Evolutionary conservation across 2,888 invertebrate species (phyloP), one percentile per base, ranked within the genome.

Genomic region (Athrips mouffetella): DNA sequence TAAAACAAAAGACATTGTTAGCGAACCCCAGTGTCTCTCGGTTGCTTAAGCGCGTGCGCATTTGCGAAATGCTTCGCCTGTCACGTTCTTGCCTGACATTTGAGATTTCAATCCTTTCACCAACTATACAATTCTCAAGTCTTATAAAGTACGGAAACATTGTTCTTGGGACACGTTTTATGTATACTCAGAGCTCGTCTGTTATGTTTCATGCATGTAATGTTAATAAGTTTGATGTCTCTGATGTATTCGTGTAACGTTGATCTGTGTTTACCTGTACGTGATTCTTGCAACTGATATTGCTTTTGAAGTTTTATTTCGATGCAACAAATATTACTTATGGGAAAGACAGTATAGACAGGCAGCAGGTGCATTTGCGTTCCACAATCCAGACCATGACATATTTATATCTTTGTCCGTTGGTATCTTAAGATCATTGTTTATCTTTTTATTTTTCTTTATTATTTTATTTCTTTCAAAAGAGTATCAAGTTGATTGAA

Each of bases 71-170:
- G 64, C 58, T 63, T 62, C 53, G 61, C 58, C 58, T 65, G 73
- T 79, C 80, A 80, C 82, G 80, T 77, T 75, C 63, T 64, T 55
- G 60, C 65, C 65, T 77, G 82, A 81, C 78, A 80, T 80, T 82
- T 70, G 62, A 70, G 70, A 71, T 70, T 65, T 69, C 64, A 70
- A 67, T 77, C 80, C 83, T 83, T 84, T 83, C 82, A 84, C 80
- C 76, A 67, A 5, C 16, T 15, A 33, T 33, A 33, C 33, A 13
- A 27, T 23, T 18, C 41, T n/a, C 1, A 6, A 5, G 10, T n/a
- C n/a, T n/a, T 4, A 20, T 39, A 16, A 13, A 33, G 33, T 20
- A 20, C 1, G 21, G 4, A 37, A 37, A 37, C 6, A 21, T 37
- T 33, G 33, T 33, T 33, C 15, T 33, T 5, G 8, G 16, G 15